phyloP scores from a whole-genome alignment of 2,113 vertebrate species.

The Onychorhynchus coronatus region DNA sequence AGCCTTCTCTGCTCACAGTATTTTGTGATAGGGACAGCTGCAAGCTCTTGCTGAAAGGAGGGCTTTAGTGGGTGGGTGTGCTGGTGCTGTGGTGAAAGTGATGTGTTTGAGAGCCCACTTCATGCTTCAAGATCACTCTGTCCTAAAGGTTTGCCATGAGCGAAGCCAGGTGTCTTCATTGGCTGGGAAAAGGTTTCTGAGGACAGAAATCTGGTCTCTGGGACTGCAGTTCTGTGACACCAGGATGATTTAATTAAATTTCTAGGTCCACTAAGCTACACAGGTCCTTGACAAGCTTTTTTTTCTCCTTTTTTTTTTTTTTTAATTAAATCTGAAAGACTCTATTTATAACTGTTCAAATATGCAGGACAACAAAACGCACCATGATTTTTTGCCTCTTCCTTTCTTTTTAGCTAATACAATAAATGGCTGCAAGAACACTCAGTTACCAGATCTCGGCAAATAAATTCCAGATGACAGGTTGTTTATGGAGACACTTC shows the following conservation, averaged over 20 bases:
- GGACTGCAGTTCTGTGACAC: background rate
- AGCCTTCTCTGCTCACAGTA: background rate
- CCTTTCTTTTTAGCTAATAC: background rate
- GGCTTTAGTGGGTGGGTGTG: background rate
- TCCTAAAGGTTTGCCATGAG: background rate
- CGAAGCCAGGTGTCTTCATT: background rate
- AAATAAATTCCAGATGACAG: background rate
- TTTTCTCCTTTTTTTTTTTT: fast-evolving
- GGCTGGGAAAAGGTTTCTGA: background rate
- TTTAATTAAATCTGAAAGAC: background rate
- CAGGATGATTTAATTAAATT: background rate
- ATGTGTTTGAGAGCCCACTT: background rate
- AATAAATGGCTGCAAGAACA: background rate
- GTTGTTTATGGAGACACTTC: background rate
- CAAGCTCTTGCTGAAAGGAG: background rate
- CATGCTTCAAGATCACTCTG: background rate
- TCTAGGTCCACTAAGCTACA: background rate
- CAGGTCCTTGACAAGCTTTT: background rate
- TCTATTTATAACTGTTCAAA: background rate
- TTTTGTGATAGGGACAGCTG: background rate
- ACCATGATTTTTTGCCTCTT: background rate
- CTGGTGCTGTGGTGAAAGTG: background rate
- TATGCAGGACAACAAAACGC: background rate
- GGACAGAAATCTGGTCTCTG: background rate
- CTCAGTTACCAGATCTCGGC: background rate